phyloP scores from a whole-genome alignment of 2,888 invertebrate species.

The Drosophila pseudotakahashii region DNA sequence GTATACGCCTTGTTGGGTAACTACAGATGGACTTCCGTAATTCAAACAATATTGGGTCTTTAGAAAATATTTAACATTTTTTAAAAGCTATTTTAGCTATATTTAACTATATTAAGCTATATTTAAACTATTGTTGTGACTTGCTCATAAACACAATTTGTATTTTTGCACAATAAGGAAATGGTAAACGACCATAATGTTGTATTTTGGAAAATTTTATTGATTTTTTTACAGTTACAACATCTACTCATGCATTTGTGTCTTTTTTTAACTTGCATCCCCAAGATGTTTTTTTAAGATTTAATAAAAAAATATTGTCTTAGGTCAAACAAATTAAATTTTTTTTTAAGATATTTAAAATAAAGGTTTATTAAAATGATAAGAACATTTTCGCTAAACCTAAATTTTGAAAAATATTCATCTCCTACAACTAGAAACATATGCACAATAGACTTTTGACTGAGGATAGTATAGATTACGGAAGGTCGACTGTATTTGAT shows the following conservation, averaged over 20 bases:
- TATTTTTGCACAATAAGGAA: neutral
- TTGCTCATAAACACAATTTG: neutral
- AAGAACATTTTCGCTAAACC: neutral
- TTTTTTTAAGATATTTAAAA: neutral
- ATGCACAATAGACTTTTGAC: neutral
- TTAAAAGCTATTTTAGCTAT: no score
- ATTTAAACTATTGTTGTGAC: neutral
- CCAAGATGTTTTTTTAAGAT: neutral
- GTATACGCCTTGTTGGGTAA: constrained; percentile 21
- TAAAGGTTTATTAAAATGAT: neutral
- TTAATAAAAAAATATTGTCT: neutral
- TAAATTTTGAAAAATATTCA: no score
- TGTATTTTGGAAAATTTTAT: neutral
- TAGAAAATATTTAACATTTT: neutral
- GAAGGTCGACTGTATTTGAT: constrained; percentile 16
- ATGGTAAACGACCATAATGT: neutral
- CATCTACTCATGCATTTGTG: neutral
- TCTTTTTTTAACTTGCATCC: no score
- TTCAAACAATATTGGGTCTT: neutral
- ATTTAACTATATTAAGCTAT: no score
- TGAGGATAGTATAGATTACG: neutral
- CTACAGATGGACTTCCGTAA: neutral
- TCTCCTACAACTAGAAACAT: neutral
- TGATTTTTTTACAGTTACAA: neutral
- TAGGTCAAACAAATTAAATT: neutral